Evolutionary conservation across 2,888 invertebrate species (phyloP), one percentile per base, ranked within the genome.

Genomic region (Minunthozetes semirufus): DNA sequence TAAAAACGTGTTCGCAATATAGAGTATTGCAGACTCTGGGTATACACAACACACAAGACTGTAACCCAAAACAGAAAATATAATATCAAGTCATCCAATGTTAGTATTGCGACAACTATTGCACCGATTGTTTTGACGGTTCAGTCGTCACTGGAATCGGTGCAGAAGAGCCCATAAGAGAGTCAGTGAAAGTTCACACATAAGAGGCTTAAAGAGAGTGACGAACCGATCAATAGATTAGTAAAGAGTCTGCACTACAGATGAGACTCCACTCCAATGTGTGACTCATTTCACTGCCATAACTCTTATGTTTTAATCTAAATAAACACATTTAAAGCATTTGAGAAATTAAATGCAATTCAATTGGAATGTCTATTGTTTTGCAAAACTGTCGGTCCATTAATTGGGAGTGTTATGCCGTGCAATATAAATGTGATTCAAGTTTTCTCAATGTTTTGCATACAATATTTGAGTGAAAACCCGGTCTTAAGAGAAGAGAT

Each of bases 71-170:
- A 15, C 22, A 19, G n/a, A 27, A 25, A 27, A 13, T 59, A 3
- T 13, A 25, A 25, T 19, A 11, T 13, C 13, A n/a, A 19, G 59
- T 19, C 59, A 19, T 59, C 33, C 13, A 13, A 38, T 66, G 33
- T 17, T 15, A 61, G 29, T 66, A 29, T 29, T 66, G 63, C 63
- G 33, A 38, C 63, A 19, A 33, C 63, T 66, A 38, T 66, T 66
- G 63, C 63, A 66, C 63, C 63, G 63, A 66, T 66, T 66, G 63
- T 66, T 66, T 66, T 66, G 63, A 66, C 63, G n/a, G 63, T 38
- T 19, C 19, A 15, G 29, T 61, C 61, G 38, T 22, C 22, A 53
- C 38, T 29, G 29, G 27, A 27, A 59, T 27, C 42, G 42, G 42
- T 42, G 25, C 27, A 59, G 59, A 17, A 27, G 56, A 56, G 22